Evolutionary conservation across 1,140 invertebrate species (phyloP).

Genomic region (Agrilus planipennis): DNA sequence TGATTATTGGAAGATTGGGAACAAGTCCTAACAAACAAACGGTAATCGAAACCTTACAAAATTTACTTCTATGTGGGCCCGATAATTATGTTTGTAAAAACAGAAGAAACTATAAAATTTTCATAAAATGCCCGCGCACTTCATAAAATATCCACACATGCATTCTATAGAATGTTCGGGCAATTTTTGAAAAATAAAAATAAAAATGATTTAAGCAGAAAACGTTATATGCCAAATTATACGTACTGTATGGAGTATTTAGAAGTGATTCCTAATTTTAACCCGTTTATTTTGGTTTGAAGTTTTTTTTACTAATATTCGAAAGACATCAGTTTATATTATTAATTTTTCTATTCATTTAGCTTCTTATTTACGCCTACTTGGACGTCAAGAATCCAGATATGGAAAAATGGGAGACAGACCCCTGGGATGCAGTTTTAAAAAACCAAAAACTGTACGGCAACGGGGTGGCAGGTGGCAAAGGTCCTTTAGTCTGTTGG

Average conservation of each 20-base stretch:
- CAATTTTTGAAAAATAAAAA: no score
- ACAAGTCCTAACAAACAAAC: slow-evolving; percentile 21
- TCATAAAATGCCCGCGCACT: no score
- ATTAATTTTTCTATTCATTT: slow-evolving; percentile 2
- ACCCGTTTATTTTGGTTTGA: no score
- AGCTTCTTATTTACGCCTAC: slow-evolving; percentile 24
- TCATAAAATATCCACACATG: no score
- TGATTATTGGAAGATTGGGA: slow-evolving; percentile 25
- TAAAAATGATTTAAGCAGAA: no score
- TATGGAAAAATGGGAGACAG: slow-evolving; percentile 19
- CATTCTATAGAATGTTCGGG: no score
- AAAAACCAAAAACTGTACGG: slow-evolving; percentile 23
- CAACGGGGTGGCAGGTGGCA: slow-evolving; percentile 24
- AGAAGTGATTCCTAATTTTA: no score
- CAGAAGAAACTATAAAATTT: not conserved
- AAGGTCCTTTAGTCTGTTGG: slow-evolving; percentile 27
- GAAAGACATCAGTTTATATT: not conserved
- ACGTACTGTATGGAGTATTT: no score
- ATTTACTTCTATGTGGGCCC: no score
- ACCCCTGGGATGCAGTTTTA: slow-evolving; percentile 25
- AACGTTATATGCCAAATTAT: no score
- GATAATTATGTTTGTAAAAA: not conserved
- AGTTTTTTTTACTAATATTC: not conserved
- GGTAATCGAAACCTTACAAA: no score
- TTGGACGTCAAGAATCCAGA: slow-evolving; percentile 24